A percentile compares a stretch with the other conserved stretches of the same genome.
phyloP scores from a whole-genome alignment of 2,888 invertebrate genomes.

The Nephrotoma guestfalica region DNA sequence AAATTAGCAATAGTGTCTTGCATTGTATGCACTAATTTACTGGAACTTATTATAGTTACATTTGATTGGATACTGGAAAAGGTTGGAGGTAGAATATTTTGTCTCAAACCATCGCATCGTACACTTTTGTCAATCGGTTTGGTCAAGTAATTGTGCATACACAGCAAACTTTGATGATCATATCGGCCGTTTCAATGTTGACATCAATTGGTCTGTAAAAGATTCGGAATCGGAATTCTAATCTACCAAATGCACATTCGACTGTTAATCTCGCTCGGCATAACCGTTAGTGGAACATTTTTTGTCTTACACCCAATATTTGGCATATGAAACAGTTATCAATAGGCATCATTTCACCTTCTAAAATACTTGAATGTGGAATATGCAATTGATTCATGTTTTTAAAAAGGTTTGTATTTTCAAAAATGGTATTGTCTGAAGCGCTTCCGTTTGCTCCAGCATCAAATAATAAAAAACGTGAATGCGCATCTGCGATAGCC shows the following conservation, averaged over 20 bases:
- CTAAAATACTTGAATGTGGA: not conserved
- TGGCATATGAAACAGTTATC: not conserved
- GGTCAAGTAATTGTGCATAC: not conserved
- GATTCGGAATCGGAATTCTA: not conserved
- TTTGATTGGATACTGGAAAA: too few relatives aligned
- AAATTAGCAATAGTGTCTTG: too few relatives aligned
- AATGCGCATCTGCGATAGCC: conserved; percentile 1
- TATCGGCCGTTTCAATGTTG: not conserved
- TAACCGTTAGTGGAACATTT: conserved; percentile 6
- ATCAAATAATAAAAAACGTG: conserved; percentile 1
- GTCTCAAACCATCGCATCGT: too few relatives aligned
- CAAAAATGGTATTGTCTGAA: conserved; percentile 1
- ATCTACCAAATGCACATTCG: conserved; percentile 5
- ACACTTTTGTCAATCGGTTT: not conserved
- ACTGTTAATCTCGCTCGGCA: conserved; percentile 3
- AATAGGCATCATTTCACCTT: not conserved
- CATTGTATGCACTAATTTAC: too few relatives aligned
- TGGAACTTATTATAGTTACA: too few relatives aligned
- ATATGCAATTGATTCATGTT: not conserved
- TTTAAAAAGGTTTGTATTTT: not conserved
- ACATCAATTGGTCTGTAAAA: conserved; percentile 1
- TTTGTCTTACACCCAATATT: not conserved
- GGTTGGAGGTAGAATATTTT: too few relatives aligned
- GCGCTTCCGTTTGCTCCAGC: conserved; percentile 5
- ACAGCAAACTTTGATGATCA: too few relatives aligned